Base-by-base conservation (phyloP, 2,797 vertebrate genomes). In the Molossus alvarezi region DNA sequence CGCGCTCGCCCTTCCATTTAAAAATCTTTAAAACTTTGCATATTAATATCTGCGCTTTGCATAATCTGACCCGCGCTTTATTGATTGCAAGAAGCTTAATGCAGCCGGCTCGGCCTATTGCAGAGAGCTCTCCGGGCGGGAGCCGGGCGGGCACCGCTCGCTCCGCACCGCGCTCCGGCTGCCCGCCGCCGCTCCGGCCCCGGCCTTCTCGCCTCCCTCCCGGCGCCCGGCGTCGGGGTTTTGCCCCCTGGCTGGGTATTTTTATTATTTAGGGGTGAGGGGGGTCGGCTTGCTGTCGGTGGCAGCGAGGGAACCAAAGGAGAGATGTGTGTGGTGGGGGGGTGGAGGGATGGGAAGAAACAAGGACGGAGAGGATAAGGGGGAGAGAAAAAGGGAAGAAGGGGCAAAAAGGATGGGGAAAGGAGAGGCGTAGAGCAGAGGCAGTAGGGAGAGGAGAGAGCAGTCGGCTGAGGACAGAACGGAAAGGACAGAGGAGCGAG, bases 11-110 rank as follows among this genome's bases (percentile, higher is more conserved):
- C 97, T 97, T 97, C 97, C 97, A 96, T 98, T 98, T 97, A 97
- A 98, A 98, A 98, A 98, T 98, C 98, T 98, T 97, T 98, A 98
- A 97, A 98, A 98, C 98, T 98, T 98, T 98, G 98, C 98, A 98
- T 98, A 98, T 98, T 98, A 98, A 98, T 98, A 97, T 98, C 97
- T 96, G 95, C 98, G 97, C 97, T 98, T 98, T 98, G 98, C 98
- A 98, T 98, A 98, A 97, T 96, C 98, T 98, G 97, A 96, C 98
- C 97, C 98, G 98, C 97, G 97, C 97, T 97, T 97, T 98, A 98
- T 98, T 98, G 98, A 98, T 98, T 98, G 98, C 98, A 97, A 97
- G 97, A 97, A 97, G 98, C 98, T 96, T 98, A 98, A 98, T 98
- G 97, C 98, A 97, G 98, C 97, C 96, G 97, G 97, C 97, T 97